Evolutionary conservation across 2,113 vertebrate species (phyloP), one percentile per base, ranked within the genome.

Genomic region (Marmota flaviventris): DNA sequence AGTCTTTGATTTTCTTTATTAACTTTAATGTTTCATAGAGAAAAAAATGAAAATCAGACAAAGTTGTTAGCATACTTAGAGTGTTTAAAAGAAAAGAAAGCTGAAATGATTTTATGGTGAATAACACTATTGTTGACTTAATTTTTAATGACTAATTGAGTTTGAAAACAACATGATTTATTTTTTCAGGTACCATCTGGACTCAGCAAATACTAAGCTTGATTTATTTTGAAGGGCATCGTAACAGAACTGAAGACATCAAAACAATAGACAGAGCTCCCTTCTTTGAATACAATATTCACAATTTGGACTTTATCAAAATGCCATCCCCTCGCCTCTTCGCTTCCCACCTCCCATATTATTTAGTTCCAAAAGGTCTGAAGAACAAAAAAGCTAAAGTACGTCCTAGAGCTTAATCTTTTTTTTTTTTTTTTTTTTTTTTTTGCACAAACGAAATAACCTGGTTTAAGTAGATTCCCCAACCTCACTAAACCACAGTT

Each of bases 161-260:
- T 1, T 63, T 93, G 39, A 73, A 88, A 58, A 75, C 5, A 61
- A 13, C 1, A 58, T 69, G 72, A 29, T 82, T 85, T 94, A n/a
- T 96, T 73, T 97, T 94, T 37, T 77, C 53, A 98, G 98, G 98
- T 65, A 98, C 98, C 29, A 65, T 98, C 53, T 98, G 98, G 98
- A 88, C 95, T 53, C 97, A 98, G 72, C 96, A 98, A 11, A 98
- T 98, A 84, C 65, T 98, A 90, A 97, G 94, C 27, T 69, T 98
- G 89, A 98, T 98, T 84, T 78, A 97, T 61, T 92, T 97, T 65
- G 97, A 98, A 78, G 95, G 93, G 29, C 95, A 98, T 81, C 96
- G 95, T 1, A 94, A 98, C 11, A 94, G 90, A 89, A 97, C 92
- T 51, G 56, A 98, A 90, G n/a, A 84, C 4, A 10, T 92, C 1